Evolutionary conservation across 2,888 invertebrate genomes (phyloP).

Genomic region (Clanis bilineata): DNA sequence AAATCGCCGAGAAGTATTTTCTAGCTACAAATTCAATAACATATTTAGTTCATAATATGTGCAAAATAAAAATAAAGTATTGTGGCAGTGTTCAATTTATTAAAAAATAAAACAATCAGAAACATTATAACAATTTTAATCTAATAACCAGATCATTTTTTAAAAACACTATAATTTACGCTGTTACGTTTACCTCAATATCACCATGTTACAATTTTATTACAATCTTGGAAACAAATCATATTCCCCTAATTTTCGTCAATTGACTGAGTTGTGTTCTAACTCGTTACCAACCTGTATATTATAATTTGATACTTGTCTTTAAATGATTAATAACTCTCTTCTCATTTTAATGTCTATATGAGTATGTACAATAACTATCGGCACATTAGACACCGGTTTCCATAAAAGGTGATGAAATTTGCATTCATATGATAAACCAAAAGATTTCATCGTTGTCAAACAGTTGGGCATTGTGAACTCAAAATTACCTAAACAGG

Average conservation of each 20-base stretch:
- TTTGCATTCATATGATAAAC: too few species aligned
- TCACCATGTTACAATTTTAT: not conserved
- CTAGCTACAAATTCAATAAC: too few species aligned
- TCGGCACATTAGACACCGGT: too few species aligned
- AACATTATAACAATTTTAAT: slow-evolving; percentile 10
- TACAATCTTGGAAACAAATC: not conserved
- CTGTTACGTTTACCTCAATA: not conserved
- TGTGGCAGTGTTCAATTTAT: too few species aligned
- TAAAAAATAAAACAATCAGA: not conserved
- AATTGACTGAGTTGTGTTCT: not conserved
- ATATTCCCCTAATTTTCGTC: not conserved
- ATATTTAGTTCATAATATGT: too few species aligned
- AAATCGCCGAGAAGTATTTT: too few species aligned
- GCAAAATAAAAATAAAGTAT: too few species aligned
- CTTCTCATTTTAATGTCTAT: not conserved
- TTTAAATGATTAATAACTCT: not conserved
- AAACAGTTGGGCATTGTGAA: too few species aligned
- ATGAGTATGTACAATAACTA: not conserved
- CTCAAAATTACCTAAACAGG: too few species aligned
- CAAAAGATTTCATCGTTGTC: too few species aligned
- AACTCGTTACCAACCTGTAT: not conserved
- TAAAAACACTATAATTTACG: not conserved
- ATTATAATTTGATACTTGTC: not conserved
- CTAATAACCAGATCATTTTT: not conserved
- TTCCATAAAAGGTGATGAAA: too few species aligned